Evolutionary conservation across 2,113 vertebrate species (phyloP), one percentile per base, ranked within the genome.

Genomic region (Pterocles burchelli): DNA sequence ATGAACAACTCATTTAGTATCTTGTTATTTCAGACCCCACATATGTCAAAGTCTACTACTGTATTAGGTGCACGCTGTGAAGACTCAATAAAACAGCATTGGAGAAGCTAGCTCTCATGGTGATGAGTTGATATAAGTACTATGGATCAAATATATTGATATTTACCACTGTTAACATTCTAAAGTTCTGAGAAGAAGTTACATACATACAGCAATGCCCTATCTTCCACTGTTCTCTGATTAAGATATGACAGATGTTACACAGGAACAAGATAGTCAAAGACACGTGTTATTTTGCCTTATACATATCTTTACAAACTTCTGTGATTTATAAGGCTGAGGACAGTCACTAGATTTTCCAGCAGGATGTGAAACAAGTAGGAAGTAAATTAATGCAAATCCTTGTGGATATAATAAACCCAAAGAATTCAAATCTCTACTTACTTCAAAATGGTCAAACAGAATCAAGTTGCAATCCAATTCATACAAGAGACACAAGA

Each of bases 1-100:
- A 48, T 59, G 72, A 54, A 54, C 43, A 63, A 49, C 11, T 72
- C 29, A 52, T 71, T 83, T 22, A 43, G 8, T 22, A 36, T 16
- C 41, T 67, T 15, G n/a, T 33, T 62, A 28, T 54, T 83, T 66
- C 80, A 66, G 36, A 70, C 12, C 46, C 11, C 46, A 66, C 10
- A 4, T 16, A 41, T 13, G 52, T 72, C 43, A 16, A n/a, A 51
- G 36, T 11, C 34, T 43, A 26, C 29, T 49, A 0, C 0, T n/a
- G 20, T 14, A 41, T 4, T 36, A 49, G 36, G 26, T 67, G 21
- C 51, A 58, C 20, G 16, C 33, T 62, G 22, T 33, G 66, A 65
- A 74, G 34, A 70, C 29, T 70, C 62, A 26, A 26, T 29, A 18
- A 71, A 55, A 49, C 21, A 89, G 33, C 28, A 55, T 7, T 24